Evolutionary conservation across 2,888 invertebrate genomes (phyloP).

Genomic region (Ophonus ardosiacus): DNA sequence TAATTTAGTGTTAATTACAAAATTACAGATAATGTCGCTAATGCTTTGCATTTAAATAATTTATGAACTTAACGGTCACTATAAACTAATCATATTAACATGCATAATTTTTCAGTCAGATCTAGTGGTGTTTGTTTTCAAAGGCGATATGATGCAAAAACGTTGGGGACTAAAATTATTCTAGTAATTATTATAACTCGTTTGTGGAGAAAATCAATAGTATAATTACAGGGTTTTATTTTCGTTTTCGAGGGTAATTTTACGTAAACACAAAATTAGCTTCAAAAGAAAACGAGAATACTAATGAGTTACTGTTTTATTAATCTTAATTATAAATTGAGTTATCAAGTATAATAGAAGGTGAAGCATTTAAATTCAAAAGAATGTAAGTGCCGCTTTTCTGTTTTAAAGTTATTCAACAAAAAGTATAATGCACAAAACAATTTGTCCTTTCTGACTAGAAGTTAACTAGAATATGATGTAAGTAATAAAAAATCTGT

Average conservation of each 20-base stretch:
- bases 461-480: no score
- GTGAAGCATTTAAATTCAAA: no score
- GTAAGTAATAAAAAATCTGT: no score
- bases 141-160: neutral
- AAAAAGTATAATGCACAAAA: no score
- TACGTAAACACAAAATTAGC: neutral
- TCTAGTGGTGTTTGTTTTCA: neutral
- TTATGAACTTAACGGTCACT: slow-evolving; percentile 12
- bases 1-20: slow-evolving; percentile 47
- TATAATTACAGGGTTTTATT: neutral
- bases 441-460: no score
- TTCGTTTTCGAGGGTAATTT: neutral
- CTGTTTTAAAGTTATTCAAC: no score
- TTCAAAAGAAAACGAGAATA: neutral
- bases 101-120: slow-evolving; percentile 32
- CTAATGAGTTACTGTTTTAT: neutral
- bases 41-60: slow-evolving; percentile 42
- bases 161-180: neutral
- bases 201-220: neutral
- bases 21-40: slow-evolving; percentile 48
- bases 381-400: no score
- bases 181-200: neutral
- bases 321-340: neutral
- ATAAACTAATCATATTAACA: slow-evolving; percentile 15
- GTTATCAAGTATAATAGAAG: no score